Evolutionary conservation across 2,113 vertebrate species (phyloP).

Genomic region (Mustela nigripes): DNA sequence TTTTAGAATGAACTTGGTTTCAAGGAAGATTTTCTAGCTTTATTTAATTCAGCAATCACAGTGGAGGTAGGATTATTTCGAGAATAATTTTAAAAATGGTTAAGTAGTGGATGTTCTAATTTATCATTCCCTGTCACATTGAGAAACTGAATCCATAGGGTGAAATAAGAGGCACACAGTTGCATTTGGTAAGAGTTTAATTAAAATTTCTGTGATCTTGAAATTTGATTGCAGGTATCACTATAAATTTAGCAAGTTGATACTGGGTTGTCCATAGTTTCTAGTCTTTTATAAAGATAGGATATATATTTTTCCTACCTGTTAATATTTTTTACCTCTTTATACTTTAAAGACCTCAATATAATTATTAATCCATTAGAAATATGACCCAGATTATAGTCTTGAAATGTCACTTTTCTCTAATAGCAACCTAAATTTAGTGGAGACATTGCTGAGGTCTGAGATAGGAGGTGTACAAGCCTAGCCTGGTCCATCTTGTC

Average conservation of each 20-base stretch:
- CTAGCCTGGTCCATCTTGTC: neutral
- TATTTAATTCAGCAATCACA: neutral
- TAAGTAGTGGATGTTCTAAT: neutral
- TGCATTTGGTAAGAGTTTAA: neutral
- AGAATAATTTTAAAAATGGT: neutral
- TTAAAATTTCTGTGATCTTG: neutral
- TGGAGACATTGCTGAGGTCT: neutral
- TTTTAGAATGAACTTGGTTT: neutral
- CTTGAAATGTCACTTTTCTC: neutral
- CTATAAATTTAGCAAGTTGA: neutral
- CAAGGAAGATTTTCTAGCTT: neutral
- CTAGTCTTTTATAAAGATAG: neutral
- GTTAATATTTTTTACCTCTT: neutral
- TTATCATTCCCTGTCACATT: neutral
- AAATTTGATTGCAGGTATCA: neutral
- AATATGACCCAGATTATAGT: neutral
- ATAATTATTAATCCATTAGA: neutral
- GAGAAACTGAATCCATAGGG: neutral
- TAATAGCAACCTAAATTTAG: neutral
- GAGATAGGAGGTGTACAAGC: neutral
- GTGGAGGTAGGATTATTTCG: neutral
- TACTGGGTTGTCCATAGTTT: neutral
- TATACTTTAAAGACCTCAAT: neutral
- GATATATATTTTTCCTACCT: neutral
- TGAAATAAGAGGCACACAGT: neutral